These are phyloP conservation scores for Trichechus manatus DNA, from an alignment of 2,113 vertebrate genomes.

Conservation along the genomic window DNA sequence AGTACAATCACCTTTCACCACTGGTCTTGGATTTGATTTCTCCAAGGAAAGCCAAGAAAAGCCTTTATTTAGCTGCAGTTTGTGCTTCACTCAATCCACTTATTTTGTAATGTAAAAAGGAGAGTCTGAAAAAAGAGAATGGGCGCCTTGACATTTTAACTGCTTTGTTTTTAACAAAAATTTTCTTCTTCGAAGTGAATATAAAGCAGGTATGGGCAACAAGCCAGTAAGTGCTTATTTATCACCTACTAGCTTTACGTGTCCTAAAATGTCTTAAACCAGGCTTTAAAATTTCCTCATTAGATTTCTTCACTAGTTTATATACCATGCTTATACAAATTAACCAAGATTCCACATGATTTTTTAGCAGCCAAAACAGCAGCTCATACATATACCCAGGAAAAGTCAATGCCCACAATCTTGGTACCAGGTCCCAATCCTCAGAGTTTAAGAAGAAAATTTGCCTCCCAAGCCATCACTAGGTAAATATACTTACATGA, in stretches of 20 bases:
- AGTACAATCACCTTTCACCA: conserved; percentile 86
- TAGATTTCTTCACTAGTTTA: not conserved
- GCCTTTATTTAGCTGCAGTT: conserved; percentile 85
- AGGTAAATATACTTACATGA: not conserved
- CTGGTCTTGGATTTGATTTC: conserved; percentile 87
- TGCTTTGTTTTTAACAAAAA: conserved; percentile 81
- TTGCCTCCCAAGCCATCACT: not conserved
- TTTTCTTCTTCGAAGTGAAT: conserved; percentile 73
- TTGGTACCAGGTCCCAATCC: not conserved
- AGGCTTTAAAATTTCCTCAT: not conserved
- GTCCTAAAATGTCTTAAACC: conserved; percentile 37
- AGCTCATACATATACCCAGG: not conserved
- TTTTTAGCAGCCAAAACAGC: not conserved
- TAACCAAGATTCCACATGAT: not conserved
- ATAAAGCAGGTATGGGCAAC: conserved; percentile 63
- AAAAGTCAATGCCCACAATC: not conserved
- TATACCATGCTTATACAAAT: not conserved
- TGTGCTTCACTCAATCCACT: conserved; percentile 67
- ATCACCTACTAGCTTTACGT: conserved; percentile 33
- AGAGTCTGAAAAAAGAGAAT: conserved; percentile 77
- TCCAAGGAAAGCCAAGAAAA: conserved; percentile 83
- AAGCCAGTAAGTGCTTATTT: conserved; percentile 66
- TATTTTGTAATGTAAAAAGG: conserved; percentile 78
- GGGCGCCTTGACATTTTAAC: conserved; percentile 81
- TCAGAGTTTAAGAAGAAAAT: conserved; percentile 54